phyloP scores from a whole-genome alignment of 1,140 invertebrate species.

The Drosophila navojoa region DNA sequence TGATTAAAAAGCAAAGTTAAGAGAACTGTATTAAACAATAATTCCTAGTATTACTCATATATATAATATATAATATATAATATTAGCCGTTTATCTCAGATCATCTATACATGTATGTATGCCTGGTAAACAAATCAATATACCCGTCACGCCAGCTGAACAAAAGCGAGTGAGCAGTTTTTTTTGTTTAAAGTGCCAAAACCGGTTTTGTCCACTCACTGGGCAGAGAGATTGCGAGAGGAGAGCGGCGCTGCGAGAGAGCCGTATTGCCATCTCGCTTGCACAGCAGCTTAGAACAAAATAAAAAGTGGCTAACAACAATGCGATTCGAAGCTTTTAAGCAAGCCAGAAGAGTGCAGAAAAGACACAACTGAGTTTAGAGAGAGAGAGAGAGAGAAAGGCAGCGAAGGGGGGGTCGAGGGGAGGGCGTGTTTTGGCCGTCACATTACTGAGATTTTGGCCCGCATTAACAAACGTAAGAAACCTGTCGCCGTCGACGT shows the following conservation, averaged over 20 bases:
- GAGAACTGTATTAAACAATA: too few relatives aligned
- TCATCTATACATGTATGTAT: too few relatives aligned
- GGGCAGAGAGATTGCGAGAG: background rate
- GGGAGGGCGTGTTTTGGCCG: background rate
- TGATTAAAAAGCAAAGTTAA: too few relatives aligned
- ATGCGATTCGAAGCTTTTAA: conserved; percentile 61
- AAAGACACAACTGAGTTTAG: background rate
- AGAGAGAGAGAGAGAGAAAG: background rate
- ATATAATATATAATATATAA: too few relatives aligned
- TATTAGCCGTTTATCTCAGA: too few relatives aligned
- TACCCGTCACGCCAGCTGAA: background rate
- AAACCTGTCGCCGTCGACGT: conserved; percentile 66
- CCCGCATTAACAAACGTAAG: conserved; percentile 65
- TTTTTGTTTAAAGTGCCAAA: conserved; percentile 45
- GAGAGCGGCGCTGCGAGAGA: background rate
- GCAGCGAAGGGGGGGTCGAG: background rate
- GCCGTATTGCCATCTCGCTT: conserved; percentile 28
- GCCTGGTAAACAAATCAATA: background rate
- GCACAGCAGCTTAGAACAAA: conserved; percentile 66
- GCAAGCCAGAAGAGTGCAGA: background rate
- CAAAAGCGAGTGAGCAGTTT: conserved; percentile 16
- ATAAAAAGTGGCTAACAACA: conserved; percentile 51
- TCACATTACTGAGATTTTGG: conserved; percentile 67
- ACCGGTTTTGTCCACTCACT: conserved; percentile 22
- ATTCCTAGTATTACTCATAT: too few relatives aligned